Conservation (phyloP, 2,113 vertebrate species). For the Tichodroma muraria region DNA sequence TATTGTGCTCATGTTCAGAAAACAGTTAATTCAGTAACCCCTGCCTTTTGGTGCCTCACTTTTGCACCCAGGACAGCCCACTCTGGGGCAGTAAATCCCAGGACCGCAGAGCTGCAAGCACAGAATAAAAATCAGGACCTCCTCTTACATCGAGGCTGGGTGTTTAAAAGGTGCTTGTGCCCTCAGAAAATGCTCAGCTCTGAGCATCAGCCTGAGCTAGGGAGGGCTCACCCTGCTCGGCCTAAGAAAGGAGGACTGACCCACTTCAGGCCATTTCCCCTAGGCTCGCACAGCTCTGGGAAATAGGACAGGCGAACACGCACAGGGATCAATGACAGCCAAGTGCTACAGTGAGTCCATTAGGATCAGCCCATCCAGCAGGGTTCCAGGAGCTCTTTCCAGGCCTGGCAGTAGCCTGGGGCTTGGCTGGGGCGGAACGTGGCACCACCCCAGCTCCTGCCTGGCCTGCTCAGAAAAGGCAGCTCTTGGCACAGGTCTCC, state of each 20-base stretch:
- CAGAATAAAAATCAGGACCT: background rate
- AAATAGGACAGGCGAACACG: constrained; percentile 39
- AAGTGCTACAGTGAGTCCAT: constrained; percentile 37
- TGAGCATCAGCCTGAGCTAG: background rate
- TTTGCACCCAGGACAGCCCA: background rate
- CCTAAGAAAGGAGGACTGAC: constrained; percentile 9
- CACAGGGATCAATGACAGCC: constrained; percentile 44
- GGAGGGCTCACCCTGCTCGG: background rate
- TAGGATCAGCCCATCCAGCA: constrained; percentile 47
- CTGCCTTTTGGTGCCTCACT: background rate
- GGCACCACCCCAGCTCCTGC: background rate
- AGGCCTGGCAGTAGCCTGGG: constrained; percentile 13
- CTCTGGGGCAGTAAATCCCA: background rate
- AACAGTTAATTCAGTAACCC: background rate
- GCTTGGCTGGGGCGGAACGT: background rate
- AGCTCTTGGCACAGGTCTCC: background rate
- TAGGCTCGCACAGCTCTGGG: constrained; percentile 6
- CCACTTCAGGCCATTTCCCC: constrained; percentile 43
- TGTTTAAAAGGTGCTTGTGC: background rate
- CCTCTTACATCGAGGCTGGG: background rate
- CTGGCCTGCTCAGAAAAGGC: background rate
- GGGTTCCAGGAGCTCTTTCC: background rate
- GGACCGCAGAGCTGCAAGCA: background rate
- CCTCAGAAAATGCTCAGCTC: background rate
- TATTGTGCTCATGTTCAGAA: background rate